A percentile compares a stretch with the other conserved stretches of the same genome.
Evolutionary conservation across 1,140 invertebrate genomes (phyloP).

Genomic region (Lucilia cuprina): DNA sequence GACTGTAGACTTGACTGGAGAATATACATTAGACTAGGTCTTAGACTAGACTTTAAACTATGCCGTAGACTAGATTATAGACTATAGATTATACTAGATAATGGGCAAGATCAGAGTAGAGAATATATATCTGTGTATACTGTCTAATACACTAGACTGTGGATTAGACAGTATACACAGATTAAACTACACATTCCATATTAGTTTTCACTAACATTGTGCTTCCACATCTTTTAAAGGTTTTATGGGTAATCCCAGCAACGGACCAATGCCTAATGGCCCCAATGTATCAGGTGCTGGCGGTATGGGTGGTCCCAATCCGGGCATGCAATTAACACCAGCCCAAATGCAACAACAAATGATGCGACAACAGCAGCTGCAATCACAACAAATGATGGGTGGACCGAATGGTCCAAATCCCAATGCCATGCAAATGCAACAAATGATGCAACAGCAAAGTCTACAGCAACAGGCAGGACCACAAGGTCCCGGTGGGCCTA

Average conservation of each 20-base stretch:
- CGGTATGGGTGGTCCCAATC: constrained; percentile 50
- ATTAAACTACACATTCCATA: too few species aligned
- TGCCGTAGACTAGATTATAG: too few species aligned
- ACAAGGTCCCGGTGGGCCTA: constrained; percentile 50
- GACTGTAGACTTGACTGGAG: too few species aligned
- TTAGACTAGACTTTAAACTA: too few species aligned
- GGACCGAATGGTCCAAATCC: constrained; percentile 34
- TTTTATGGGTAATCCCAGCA: constrained; percentile 57
- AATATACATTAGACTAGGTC: too few species aligned
- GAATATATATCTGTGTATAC: too few species aligned
- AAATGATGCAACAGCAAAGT: constrained; percentile 42
- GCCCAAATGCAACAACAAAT: constrained; percentile 64
- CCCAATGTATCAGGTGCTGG: constrained; percentile 44
- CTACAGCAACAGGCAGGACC: constrained; percentile 44
- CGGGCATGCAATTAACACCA: constrained; percentile 67
- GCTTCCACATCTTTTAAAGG: constrained; percentile 40
- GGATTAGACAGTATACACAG: too few species aligned
- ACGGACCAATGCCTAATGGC: constrained; percentile 44
- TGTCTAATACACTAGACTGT: too few species aligned
- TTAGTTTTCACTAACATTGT: not conserved
- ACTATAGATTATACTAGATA: too few species aligned
- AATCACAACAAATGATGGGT: constrained; percentile 43
- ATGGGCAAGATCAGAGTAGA: too few species aligned
- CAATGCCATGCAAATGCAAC: constrained; percentile 50
- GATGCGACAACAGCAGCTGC: constrained; percentile 56